These are phyloP conservation scores for Porites lutea DNA, from an alignment of 64 coral and sea anemone genomes.

Conservation along the genomic window DNA sequence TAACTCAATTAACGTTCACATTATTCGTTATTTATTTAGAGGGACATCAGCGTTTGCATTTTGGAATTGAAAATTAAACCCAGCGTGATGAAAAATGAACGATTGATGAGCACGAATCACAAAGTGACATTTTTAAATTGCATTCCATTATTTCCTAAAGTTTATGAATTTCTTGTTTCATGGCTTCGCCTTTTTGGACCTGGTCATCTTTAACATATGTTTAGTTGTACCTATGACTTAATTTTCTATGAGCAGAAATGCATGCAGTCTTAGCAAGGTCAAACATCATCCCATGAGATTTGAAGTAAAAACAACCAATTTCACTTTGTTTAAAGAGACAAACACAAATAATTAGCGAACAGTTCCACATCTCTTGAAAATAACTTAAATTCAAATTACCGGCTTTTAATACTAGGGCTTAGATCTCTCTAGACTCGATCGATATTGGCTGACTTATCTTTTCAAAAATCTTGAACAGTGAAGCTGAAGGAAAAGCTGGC, in stretches of 20 bases:
- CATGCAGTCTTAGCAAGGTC: no score
- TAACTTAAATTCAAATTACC: constrained; percentile 32
- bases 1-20: neutral
- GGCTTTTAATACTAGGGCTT: neutral
- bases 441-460: neutral
- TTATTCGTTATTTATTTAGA: neutral
- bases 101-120: neutral
- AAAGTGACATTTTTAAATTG: neutral
- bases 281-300: neutral
- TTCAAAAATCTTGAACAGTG: constrained; percentile 17
- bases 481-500: constrained; percentile 4
- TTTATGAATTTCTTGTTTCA: neutral
- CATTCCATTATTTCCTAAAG: neutral
- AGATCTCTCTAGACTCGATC: neutral
- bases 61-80: neutral
- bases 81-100: neutral
- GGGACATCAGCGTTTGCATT: no score
- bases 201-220: no score
- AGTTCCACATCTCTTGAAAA: neutral
- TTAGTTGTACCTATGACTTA: no score
- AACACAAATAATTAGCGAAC: constrained; percentile 20
- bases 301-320: neutral
- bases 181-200: no score
- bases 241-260: no score
- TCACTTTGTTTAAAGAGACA: constrained; percentile 30